These are phyloP conservation scores for Rhingia campestris DNA, from an alignment of 2,888 invertebrate genomes.

Conservation along the genomic window DNA sequence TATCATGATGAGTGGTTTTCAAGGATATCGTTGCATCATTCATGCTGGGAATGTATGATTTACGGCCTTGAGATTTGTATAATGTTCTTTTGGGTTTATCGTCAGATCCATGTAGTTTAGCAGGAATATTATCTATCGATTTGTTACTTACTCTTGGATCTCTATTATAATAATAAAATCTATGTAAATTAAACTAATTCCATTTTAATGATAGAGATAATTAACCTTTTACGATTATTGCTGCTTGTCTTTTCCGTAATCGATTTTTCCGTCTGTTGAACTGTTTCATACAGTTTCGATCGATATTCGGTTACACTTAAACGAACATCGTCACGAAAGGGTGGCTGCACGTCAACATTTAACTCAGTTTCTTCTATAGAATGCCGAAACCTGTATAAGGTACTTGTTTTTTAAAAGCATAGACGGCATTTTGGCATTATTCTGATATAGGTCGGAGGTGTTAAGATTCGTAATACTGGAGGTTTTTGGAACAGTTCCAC, in stretches of 20 bases:
- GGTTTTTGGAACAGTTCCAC: constrained; percentile 36
- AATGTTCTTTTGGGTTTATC: constrained; percentile 39
- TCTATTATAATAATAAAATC: constrained; percentile 21
- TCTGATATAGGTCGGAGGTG: neutral
- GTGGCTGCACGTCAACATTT: constrained; percentile 88
- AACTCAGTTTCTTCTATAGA: constrained; percentile 79
- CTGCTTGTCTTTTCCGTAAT: constrained; percentile 17
- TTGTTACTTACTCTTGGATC: constrained; percentile 35
- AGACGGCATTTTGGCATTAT: constrained; percentile 24
- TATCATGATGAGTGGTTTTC: constrained; percentile 49
- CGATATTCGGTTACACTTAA: constrained; percentile 94
- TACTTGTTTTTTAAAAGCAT: constrained; percentile 25
- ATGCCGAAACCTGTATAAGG: constrained; percentile 78
- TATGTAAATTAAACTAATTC: neutral
- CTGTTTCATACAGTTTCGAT: constrained; percentile 93
- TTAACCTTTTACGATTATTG: constrained; percentile 56
- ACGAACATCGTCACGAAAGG: constrained; percentile 94
- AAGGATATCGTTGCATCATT: constrained; percentile 82
- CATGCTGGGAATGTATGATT: constrained; percentile 10
- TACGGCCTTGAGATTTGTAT: constrained; percentile 48
- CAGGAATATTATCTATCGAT: constrained; percentile 37
- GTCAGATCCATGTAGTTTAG: constrained; percentile 13
- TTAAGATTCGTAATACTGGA: constrained; percentile 16
- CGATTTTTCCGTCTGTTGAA: constrained; percentile 78
- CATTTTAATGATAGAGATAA: neutral